A percentile compares a stretch with the other conserved stretches of the same genome.
phyloP scores from a whole-genome alignment of 2,113 vertebrate species.

The Rutilus rutilus region DNA sequence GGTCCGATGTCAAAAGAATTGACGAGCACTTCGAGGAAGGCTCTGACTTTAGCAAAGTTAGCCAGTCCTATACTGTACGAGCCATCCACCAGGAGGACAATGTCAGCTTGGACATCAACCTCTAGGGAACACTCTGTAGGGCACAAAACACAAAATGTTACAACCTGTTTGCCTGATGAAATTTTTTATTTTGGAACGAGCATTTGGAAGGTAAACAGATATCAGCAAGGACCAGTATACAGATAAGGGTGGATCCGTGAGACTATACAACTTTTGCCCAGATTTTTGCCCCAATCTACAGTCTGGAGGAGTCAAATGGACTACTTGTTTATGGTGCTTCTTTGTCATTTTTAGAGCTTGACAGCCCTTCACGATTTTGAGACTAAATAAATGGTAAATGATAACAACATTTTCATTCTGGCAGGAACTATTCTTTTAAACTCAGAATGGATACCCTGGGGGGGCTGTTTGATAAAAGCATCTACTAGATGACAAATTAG shows the following conservation, averaged over 20 bases:
- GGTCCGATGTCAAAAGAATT: conserved; percentile 94
- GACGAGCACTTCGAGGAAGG: conserved; percentile 93
- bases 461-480: too few relatives aligned
- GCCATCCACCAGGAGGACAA: conserved; percentile 96
- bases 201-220: background rate
- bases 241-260: background rate
- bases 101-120: conserved; percentile 95
- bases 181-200: background rate
- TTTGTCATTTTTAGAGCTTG: too few relatives aligned
- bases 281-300: background rate
- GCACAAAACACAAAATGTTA: conserved; percentile 62
- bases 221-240: background rate
- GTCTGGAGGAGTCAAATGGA: background rate
- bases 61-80: conserved; percentile 98
- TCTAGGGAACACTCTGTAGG: conserved; percentile 93
- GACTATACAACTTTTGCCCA: background rate
- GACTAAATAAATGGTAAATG: too few relatives aligned
- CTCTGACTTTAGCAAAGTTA: conserved; percentile 98
- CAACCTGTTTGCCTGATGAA: background rate
- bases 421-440: too few relatives aligned
- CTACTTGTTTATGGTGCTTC: too few relatives aligned
- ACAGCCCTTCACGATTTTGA: too few relatives aligned
- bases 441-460: too few relatives aligned
- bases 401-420: too few relatives aligned
- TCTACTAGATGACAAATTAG: background rate